Base-by-base conservation (phyloP, 2,797 vertebrate genomes). In the Novumbra hubbsi region DNA sequence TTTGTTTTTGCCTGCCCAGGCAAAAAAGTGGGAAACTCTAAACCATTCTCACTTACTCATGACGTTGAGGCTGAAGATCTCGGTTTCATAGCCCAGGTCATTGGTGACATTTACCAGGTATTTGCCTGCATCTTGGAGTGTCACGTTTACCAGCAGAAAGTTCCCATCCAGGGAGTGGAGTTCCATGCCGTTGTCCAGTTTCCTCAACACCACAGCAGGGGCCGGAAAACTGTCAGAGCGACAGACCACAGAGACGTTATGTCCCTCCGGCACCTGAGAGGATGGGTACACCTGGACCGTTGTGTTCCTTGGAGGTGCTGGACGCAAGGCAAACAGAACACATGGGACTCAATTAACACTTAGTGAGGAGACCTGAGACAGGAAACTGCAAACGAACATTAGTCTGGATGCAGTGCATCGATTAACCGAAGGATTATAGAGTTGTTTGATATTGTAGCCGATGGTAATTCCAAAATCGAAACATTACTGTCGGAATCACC, bases 241-340 rank as follows among this genome's bases (percentile, higher is more conserved):
- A 83, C 89, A 93, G 67, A 73, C 89, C 68, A 93, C 86, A 1
- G 86, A 93, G 82, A 93, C 63, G 48, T 91, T 94, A 82, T 92
- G 89, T 69, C 93, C 89, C 86, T 94, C 90, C 76, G 84, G 87
- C 74, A 93, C 87, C 77, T 87, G 86, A 24, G 88, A 71, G 60
- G 90, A 92, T 3, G 91, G 91, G 55, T 89, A 70, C 16, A 93
- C 81, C 55, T 80, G 77, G 41, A 94, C 78, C 0, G 85, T 87
- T 19, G 84, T 86, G 81, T 94, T 94, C 86, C 82, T 76, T 4
- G 92, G 90, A 77, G 91, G 85, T 82, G 92, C 91, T 94, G 78
- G 69, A 64, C 80, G 81, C 45, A 79, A n/a, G 86, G 57, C 73
- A 60, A 52, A 60, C 11, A 28, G 69, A 49, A 49, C 38, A 48